Percentiles rank a stretch among this genome's conserved stretches.
These are phyloP conservation scores for Protonibea diacanthus DNA, from an alignment of 2,797 vertebrate genomes.

Conservation along the genomic window DNA sequence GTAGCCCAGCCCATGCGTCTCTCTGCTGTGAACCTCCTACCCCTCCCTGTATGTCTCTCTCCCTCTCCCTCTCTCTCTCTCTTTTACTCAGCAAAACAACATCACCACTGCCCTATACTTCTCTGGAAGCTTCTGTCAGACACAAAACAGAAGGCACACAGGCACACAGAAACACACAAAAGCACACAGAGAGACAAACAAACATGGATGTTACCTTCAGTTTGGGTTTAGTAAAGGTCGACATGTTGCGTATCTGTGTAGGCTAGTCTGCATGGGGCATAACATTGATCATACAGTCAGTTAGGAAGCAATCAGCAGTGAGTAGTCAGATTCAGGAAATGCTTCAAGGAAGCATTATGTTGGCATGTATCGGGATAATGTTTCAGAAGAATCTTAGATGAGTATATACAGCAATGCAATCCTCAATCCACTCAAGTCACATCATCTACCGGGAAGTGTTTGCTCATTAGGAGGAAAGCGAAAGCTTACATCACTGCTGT, in stretches of 20 bases:
- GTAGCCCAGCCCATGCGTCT: constrained; percentile 79
- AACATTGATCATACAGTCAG: constrained; percentile 37
- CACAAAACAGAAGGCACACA: constrained; percentile 35
- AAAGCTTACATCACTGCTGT: no score
- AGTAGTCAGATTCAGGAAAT: constrained; percentile 16
- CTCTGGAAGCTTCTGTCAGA: constrained; percentile 42
- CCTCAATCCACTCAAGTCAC: background rate
- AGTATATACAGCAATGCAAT: no score
- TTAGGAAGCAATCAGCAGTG: constrained; percentile 15
- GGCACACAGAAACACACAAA: constrained; percentile 41
- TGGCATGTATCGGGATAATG: constrained; percentile 13
- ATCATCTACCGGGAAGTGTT: no score
- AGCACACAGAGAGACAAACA: constrained; percentile 43
- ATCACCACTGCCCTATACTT: constrained; percentile 10
- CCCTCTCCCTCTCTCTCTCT: background rate
- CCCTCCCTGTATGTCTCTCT: constrained; percentile 46
- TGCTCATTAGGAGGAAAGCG: no score
- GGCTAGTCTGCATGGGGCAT: constrained; percentile 46
- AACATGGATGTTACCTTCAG: constrained; percentile 88
- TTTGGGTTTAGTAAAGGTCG: constrained; percentile 92
- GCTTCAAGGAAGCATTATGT: constrained; percentile 24
- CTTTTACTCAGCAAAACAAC: constrained; percentile 72
- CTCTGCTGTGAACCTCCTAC: constrained; percentile 38
- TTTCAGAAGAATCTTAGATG: constrained; percentile 3
- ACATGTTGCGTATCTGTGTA: constrained; percentile 87